Base-by-base conservation (phyloP, 2,888 invertebrate species). In the Megalurothrips usitatus region DNA sequence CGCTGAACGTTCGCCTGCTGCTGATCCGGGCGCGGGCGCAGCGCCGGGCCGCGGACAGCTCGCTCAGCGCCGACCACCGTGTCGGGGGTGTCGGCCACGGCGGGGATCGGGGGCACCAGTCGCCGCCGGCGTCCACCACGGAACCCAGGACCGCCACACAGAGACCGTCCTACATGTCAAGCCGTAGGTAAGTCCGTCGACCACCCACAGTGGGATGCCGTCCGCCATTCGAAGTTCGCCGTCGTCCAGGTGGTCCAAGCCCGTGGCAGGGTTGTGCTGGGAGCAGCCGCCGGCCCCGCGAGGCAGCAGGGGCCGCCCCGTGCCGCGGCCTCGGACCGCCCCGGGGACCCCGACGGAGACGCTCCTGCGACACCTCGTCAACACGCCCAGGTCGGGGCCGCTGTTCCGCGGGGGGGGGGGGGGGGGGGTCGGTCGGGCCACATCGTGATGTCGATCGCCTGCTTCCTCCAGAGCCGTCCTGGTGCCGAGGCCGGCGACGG, bases 1-100 rank as follows among this genome's bases (percentile, higher is more conserved):
- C 68, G 23, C 68, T 75, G 26, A 75, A 75, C 68, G 26, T 75
- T 3, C 68, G 68, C 68, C 68, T 75, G 68, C 68, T 75, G 68
- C 68, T 75, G 68, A 23, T 75, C 26, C 23, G 68, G 68, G 68
- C 68, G 68, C 68, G 68, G 9, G 68, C 68, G 11, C 68, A 75
- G 68, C 68, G 68, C 23, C 68, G 26, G 23, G 9, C 68, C 68
- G 68, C 68, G 11, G 23, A 4, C 68, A 75, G 68, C 8, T 23
- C 68, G 68, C 68, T 75, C 23, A n/a, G 68, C 68, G 68, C 68
- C 26, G 26, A 0, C 68, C 23, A 23, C 23, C 68, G 4, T 43
- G 34, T 6, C 34, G 34, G 6, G 34, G 34, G 34, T 43, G 3
- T 43, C 34, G 34, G 34, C 3, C 34, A 43, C 34, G 34, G 34